These are phyloP conservation scores for Urophycis tenuis DNA, from an alignment of 2,797 vertebrate genomes.

Conservation along the genomic window DNA sequence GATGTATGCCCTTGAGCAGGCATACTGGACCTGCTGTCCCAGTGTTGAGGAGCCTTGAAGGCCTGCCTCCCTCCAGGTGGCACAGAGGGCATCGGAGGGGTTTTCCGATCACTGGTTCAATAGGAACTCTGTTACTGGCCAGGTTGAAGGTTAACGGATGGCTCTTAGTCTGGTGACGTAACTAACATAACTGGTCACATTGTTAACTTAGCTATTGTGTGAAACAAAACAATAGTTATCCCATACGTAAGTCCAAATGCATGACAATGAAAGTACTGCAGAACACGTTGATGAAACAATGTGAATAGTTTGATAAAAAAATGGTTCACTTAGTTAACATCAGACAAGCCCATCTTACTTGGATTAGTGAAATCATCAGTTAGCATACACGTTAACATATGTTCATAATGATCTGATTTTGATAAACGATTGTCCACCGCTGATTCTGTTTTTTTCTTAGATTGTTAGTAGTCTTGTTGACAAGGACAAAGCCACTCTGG, in stretches of 20 bases:
- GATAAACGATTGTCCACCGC: neutral
- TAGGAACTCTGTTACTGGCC: neutral
- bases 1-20: neutral
- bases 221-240: neutral
- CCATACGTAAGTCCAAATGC: neutral
- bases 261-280: neutral
- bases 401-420: neutral
- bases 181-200: neutral
- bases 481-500: too few species aligned
- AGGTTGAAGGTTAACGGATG: neutral
- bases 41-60: neutral
- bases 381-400: neutral
- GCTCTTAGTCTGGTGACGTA: neutral
- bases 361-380: neutral
- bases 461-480: neutral
- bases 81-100: neutral
- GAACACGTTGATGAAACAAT: neutral
- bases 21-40: neutral
- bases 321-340: neutral
- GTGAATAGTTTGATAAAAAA: neutral
- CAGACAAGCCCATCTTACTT: neutral
- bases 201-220: neutral
- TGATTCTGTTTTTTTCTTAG: neutral
- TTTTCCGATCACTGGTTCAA: neutral
- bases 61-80: neutral